Evolutionary conservation across 2,797 vertebrate species (phyloP), one percentile per base, ranked within the genome.

Genomic region (Oophaga sylvatica): DNA sequence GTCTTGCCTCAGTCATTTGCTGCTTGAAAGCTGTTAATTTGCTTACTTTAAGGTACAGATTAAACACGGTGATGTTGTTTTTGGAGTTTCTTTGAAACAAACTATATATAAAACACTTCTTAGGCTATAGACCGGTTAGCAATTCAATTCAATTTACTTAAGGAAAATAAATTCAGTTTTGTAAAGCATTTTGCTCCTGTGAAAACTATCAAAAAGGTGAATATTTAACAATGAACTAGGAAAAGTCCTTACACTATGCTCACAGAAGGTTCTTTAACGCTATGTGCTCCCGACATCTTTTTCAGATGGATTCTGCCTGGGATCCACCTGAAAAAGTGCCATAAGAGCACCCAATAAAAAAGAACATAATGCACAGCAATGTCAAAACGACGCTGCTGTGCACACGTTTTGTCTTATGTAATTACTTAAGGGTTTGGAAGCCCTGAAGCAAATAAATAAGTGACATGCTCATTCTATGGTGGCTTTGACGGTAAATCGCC

Each of bases 11-110:
- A 68, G 76, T 82, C 80, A 26, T 73, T 84, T 60, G 41, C n/a
- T 68, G 22, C 65, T 67, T 76, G 60, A 88, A 85, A 85, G 56
- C 83, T 81, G 87, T 77, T 85, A 73, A 88, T 88, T 80, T 84
- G 76, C 80, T 88, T 75, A 26, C 83, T 85, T 88, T 85, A 67
- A 81, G 62, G 65, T 57, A 22, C 71, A 88, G 83, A 85, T 85
- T 81, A 88, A 80, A 88, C 67, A 29, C 65, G 12, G 48, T 75
- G 73, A 41, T 84, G 82, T 73, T 84, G 82, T 31, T 26, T 75
- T 88, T 80, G 67, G 68, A 77, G 35, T 56, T 78, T 48, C 75
- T 78, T 78, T 67, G 73, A 71, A 83, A 71, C 53, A n/a, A 48
- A n/a, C 65, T 68, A 53, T 82, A 57, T 57, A 57, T 57, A 41